A percentile compares a stretch with the other conserved stretches of the same genome.
These are phyloP conservation scores for Drosophila kanekoi DNA, from an alignment of 2,888 invertebrate species.

Conservation along the genomic window DNA sequence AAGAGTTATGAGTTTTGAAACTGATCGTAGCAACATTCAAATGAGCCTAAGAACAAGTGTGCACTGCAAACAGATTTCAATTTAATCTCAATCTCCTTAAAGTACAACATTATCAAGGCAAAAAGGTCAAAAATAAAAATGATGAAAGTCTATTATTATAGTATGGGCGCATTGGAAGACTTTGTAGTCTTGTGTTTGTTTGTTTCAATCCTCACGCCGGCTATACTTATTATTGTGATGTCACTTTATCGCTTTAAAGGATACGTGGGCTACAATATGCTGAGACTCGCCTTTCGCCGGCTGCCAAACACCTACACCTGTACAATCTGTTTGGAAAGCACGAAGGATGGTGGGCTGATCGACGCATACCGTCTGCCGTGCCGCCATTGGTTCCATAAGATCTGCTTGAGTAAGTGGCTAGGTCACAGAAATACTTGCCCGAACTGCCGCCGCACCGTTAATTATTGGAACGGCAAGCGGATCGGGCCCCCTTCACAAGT, in stretches of 20 bases:
- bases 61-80: not conserved
- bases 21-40: not conserved
- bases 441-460: slow-evolving; percentile 4
- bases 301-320: not conserved
- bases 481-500: not conserved
- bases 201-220: not conserved
- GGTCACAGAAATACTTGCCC: slow-evolving; percentile 4
- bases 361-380: not conserved
- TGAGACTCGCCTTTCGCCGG: not conserved
- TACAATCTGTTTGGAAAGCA: slow-evolving; percentile 15
- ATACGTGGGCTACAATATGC: not conserved
- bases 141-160: not conserved
- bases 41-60: not conserved
- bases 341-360: not conserved
- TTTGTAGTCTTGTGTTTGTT: no score
- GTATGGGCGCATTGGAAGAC: not conserved
- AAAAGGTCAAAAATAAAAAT: not conserved
- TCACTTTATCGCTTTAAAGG: not conserved
- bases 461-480: not conserved
- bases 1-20: not conserved
- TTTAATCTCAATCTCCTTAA: not conserved
- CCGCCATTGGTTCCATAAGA: slow-evolving; percentile 28
- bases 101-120: not conserved
- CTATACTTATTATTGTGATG: not conserved
- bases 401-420: slow-evolving; percentile 9